These are phyloP conservation scores for Melanocharis versteri DNA, from an alignment of 2,113 vertebrate genomes.

Conservation along the genomic window DNA sequence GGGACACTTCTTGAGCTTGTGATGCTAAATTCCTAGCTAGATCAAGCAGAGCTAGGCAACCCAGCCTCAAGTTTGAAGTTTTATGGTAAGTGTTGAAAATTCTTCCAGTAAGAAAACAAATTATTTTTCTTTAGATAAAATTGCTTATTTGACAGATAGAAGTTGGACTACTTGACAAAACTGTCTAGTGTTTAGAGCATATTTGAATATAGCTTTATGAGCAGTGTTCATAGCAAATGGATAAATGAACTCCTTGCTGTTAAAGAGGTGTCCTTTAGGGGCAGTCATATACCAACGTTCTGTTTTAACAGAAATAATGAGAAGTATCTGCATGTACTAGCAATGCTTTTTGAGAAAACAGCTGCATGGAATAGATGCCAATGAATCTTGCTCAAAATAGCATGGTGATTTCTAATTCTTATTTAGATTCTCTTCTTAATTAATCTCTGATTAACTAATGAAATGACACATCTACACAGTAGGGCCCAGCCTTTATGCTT, in stretches of 20 bases:
- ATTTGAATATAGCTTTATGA: neutral
- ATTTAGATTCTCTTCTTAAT: neutral
- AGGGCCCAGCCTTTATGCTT: neutral
- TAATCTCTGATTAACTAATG: neutral
- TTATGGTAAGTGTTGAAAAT: neutral
- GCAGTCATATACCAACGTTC: neutral
- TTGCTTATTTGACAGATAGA: neutral
- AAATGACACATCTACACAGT: neutral
- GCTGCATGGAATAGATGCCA: neutral
- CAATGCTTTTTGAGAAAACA: neutral
- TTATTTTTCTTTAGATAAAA: neutral
- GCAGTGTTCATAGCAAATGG: neutral
- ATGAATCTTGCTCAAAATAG: neutral
- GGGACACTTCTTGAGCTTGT: neutral
- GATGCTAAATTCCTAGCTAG: neutral
- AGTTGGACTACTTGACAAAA: neutral
- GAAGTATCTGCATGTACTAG: neutral
- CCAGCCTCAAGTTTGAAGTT: neutral
- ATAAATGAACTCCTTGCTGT: neutral
- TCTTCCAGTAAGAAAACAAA: neutral
- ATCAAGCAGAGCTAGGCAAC: neutral
- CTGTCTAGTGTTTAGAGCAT: neutral
- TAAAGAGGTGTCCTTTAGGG: neutral
- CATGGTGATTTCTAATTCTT: neutral
- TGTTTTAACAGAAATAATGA: neutral